Evolutionary conservation across 1,140 invertebrate genomes (phyloP).

Genomic region (Thrips palmi): DNA sequence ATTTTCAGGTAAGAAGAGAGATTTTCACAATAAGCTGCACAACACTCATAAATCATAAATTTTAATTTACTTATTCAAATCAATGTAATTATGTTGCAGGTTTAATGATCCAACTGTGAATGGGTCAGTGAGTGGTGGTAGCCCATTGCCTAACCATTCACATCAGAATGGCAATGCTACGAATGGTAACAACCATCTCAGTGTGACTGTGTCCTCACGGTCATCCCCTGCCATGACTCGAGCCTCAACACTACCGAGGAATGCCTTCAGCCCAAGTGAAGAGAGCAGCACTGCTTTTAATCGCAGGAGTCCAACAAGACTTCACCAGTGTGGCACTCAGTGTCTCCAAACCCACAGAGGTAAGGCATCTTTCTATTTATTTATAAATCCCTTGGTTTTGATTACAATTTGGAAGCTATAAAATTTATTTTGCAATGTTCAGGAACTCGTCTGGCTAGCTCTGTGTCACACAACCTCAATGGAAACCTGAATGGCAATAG

Average conservation of each 20-base stretch:
- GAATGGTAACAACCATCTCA: constrained; percentile 9
- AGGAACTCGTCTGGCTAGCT: neutral
- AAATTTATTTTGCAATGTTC: too few relatives aligned
- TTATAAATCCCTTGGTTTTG: too few relatives aligned
- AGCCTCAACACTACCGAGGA: constrained; percentile 49
- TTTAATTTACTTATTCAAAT: neutral
- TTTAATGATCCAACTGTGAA: constrained; percentile 25
- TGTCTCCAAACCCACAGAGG: too few relatives aligned
- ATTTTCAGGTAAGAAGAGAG: constrained; percentile 20
- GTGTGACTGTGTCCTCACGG: constrained; percentile 8
- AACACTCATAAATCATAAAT: neutral
- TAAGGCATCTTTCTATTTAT: too few relatives aligned
- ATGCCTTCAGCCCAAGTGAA: constrained; percentile 35
- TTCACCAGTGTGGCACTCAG: too few relatives aligned
- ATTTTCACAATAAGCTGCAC: neutral
- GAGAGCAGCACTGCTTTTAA: constrained; percentile 24
- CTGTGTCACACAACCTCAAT: constrained; percentile 1
- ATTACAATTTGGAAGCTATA: too few relatives aligned
- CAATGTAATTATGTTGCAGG: constrained; percentile 16
- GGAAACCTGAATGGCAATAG: constrained; percentile 11
- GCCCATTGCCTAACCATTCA: constrained; percentile 8
- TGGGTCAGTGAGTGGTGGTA: constrained; percentile 8
- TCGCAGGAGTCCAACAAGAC: too few relatives aligned
- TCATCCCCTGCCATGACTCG: constrained; percentile 32
- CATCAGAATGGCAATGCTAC: constrained; percentile 13